These are phyloP conservation scores for Labroides dimidiatus DNA, from an alignment of 2,797 vertebrate species.

Conservation along the genomic window DNA sequence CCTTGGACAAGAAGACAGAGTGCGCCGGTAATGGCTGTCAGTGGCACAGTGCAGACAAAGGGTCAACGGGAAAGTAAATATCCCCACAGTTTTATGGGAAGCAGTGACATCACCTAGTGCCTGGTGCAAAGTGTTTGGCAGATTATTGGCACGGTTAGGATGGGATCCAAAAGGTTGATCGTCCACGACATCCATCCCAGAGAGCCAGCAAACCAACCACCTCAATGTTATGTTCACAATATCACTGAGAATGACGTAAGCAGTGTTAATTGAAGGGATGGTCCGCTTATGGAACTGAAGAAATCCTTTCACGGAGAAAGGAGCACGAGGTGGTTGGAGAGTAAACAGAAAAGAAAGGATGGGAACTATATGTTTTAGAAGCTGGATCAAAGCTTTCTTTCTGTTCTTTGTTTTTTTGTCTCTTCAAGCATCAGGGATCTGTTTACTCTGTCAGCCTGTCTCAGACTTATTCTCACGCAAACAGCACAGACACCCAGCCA, in stretches of 20 bases:
- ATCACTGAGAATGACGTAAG: constrained; percentile 26
- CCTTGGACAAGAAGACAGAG: constrained; percentile 56
- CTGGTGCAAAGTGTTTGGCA: constrained; percentile 42
- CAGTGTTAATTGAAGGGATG: constrained; percentile 16
- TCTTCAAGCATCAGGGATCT: constrained; percentile 53
- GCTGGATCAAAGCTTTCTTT: background rate
- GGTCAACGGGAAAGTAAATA: constrained; percentile 61
- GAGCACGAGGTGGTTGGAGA: constrained; percentile 5
- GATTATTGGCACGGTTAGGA: constrained; percentile 37
- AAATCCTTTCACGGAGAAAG: constrained; percentile 14
- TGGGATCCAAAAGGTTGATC: constrained; percentile 51
- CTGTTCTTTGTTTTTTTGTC: constrained; percentile 6
- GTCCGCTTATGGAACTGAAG: constrained; percentile 10
- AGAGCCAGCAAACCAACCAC: constrained; percentile 22
- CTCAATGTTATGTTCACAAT: constrained; percentile 17
- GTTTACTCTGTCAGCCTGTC: constrained; percentile 49
- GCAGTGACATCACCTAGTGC: constrained; percentile 34
- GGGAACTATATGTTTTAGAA: constrained; percentile 6
- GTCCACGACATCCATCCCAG: constrained; percentile 30
- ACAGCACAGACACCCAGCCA: constrained; percentile 45
- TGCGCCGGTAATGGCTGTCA: constrained; percentile 42
- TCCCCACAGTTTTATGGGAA: constrained; percentile 44
- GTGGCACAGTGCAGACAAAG: constrained; percentile 34
- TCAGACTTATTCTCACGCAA: constrained; percentile 17
- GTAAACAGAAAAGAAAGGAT: background rate